These are phyloP conservation scores for Saturnia pavonia DNA, from an alignment of 2,888 invertebrate species.

Conservation along the genomic window DNA sequence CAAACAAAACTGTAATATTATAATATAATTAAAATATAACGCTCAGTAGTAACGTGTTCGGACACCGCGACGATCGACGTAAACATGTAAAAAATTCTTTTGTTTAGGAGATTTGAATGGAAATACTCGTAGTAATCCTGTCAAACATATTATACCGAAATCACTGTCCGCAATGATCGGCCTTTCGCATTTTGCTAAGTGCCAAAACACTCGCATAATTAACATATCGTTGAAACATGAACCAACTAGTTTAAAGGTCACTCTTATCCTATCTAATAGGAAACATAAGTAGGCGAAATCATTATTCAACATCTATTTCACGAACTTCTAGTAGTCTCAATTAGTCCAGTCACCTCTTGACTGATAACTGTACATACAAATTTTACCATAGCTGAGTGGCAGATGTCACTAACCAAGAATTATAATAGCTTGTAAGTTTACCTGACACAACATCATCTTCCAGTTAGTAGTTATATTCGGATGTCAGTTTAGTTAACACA, in stretches of 20 bases:
- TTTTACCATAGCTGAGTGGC: not conserved
- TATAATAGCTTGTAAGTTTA: too few relatives aligned
- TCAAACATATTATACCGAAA: not conserved
- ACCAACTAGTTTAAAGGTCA: not conserved
- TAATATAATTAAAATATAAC: too few relatives aligned
- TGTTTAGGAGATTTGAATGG: not conserved
- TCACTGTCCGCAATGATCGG: not conserved
- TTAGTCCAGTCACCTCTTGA: not conserved
- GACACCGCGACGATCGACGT: too few relatives aligned
- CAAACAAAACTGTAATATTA: too few relatives aligned
- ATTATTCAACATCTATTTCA: not conserved
- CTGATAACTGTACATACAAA: not conserved
- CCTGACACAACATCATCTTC: too few relatives aligned
- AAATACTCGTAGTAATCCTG: not conserved
- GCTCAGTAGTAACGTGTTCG: too few relatives aligned
- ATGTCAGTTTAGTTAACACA: too few relatives aligned
- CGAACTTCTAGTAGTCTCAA: too few relatives aligned
- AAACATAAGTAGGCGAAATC: not conserved
- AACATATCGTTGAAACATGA: not conserved
- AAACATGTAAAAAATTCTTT: not conserved
- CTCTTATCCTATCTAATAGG: not conserved
- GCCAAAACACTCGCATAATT: not conserved
- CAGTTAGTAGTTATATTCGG: too few relatives aligned
- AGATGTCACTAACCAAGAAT: too few relatives aligned
- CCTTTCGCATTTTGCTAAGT: constrained; percentile 1